Base-by-base conservation (phyloP, 1,140 invertebrate genomes). In the Cherax quadricarinatus region DNA sequence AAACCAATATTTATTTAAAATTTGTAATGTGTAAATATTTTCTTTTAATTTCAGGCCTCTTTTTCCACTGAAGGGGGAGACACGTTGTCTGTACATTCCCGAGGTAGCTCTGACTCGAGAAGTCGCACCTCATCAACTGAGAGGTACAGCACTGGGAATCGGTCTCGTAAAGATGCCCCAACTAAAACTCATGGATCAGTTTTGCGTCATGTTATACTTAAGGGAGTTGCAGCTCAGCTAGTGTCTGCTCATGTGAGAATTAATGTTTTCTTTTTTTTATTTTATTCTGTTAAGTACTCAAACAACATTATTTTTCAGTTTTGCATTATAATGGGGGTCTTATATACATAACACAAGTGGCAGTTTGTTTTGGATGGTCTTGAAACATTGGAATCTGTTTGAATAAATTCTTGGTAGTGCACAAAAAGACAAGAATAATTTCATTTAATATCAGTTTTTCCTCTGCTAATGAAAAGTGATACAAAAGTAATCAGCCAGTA, bases 181-280 rank as follows among this genome's bases (percentile, higher is more conserved):
- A 94, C 94, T 85, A 95, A 94, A 91, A 94, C 95, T 21, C 96
- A 96, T 93, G 97, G 97, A 81, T 97, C 97, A 62, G 97, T 98
- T 91, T 95, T 98, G 92, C 96, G 97, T 80, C 98, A 98, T 95
- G 96, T 97, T 51, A 96, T 97, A 80, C 95, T 98, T 18, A 97
- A 98, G 95, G 97, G 97, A 93, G 96, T 98, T 62, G 97, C 98
- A n/a, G 96, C 97, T 48, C 98, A 98, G 95, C 96, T 98, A n/a
- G 95, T 96, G 24, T 97, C 97, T 41, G 97, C 97, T 30, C 96
- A 96, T 88, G 97, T 98, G 96, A 96, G 96, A 95, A 89, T 53
- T 88, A 80, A 48, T 10, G 41, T 82, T 85, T 51, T 24, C 4
- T 21, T 24, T 53, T 9, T 51, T 24, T 41, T 21, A 53, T 53